Evolutionary conservation across 2,888 invertebrate genomes (phyloP), one percentile per base, ranked within the genome.

Genomic region (Troides helena): DNA sequence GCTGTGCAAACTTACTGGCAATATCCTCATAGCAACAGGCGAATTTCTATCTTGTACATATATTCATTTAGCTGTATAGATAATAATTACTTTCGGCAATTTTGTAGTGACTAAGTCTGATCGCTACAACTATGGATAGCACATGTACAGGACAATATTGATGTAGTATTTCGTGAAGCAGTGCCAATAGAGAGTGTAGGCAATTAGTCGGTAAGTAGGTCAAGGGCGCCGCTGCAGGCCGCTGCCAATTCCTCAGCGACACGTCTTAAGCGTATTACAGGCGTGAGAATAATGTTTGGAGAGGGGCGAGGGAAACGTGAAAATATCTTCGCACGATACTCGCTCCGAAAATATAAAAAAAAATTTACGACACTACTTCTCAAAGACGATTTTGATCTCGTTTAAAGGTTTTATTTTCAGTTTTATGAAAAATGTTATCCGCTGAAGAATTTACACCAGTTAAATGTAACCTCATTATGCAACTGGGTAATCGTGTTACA

Each of bases 181-280:
- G 81, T 84, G 87, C 86, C 87, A 87, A 85, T 87, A 85, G 1
- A 10, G 36, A 18, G 58, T 62, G 68, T 46, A 50, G 36, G 84
- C 85, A 84, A 85, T 85, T 85, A 85, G 80, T 74, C 75, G 72
- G 78, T 78, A 89, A 88, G 78, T 87, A 85, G 90, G 90, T 89
- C 90, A 90, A 85, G 90, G 89, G 78, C 78, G 75, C 65, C 39
- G 67, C 70, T 30, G 64, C 61, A 61, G 58, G 67, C 65, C 70
- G 79, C 68, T 85, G 88, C 86, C 88, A 87, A 85, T 63, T 60
- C 43, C 23, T 39, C 43, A 46, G 30, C 36, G 53, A 50, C 57
- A 50, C 57, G 21, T 59, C 60, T 8, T 23, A 61, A 23, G 39
- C 56, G 46, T 1, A 57, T 62, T 62, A 58, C 64, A 60, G 12